Evolutionary conservation across 30 jellyfish, hydroid and myxozoan species (phyloP).

Genomic region (Hydractinia symbiolongicarpus): DNA sequence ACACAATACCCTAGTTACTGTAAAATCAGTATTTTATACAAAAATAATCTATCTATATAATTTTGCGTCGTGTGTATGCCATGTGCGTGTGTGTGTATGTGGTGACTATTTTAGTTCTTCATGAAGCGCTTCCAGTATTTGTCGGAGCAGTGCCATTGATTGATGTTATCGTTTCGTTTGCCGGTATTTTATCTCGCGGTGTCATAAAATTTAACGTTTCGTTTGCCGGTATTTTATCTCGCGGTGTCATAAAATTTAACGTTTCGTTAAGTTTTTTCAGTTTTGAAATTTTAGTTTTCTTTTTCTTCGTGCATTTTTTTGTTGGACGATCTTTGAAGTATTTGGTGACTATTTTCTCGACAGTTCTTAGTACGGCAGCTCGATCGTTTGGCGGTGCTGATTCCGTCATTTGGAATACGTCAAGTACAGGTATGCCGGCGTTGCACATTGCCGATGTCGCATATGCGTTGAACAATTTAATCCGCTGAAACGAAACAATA

Average conservation of each 20-base stretch:
- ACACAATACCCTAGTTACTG: too few species aligned
- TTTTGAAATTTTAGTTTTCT: not conserved
- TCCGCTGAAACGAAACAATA: slow-evolving; percentile 54
- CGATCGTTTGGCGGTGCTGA: slow-evolving; percentile 70
- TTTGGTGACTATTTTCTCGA: slow-evolving; percentile 32
- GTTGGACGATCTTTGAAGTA: slow-evolving; percentile 53
- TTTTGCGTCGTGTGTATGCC: too few species aligned
- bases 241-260: too few species aligned
- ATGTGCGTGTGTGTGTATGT: too few species aligned
- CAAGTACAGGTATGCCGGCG: slow-evolving; percentile 88
- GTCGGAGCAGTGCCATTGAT: too few species aligned
- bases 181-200: too few species aligned
- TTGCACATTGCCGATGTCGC: slow-evolving; percentile 76
- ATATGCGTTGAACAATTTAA: slow-evolving; percentile 82
- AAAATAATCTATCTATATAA: too few species aligned
- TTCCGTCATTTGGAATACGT: slow-evolving; percentile 76
- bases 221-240: too few species aligned
- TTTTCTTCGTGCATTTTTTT: slow-evolving; percentile 47
- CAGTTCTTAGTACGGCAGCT: slow-evolving; percentile 44
- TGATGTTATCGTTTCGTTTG: too few species aligned
- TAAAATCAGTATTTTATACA: too few species aligned
- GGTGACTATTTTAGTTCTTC: too few species aligned
- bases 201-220: not conserved
- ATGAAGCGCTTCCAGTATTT: too few species aligned
- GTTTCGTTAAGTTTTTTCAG: not conserved